Evolutionary conservation across 2,113 vertebrate genomes (phyloP).

Genomic region (Corythoichthys intestinalis): DNA sequence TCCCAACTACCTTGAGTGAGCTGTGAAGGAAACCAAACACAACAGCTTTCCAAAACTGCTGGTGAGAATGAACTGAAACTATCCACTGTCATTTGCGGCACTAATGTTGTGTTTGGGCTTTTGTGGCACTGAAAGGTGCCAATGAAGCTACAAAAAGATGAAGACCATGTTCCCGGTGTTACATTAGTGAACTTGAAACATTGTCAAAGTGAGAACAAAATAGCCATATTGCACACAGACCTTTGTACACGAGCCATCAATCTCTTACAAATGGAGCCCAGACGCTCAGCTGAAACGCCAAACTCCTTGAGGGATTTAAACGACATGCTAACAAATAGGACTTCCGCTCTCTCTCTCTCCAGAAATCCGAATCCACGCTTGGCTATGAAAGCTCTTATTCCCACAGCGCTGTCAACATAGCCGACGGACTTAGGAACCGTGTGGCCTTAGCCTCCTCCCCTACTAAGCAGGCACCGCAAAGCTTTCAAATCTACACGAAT

Average conservation of each 20-base stretch:
- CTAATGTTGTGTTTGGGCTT: slow-evolving; percentile 2
- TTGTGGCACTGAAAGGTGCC: not conserved
- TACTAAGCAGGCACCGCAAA: slow-evolving; percentile 42
- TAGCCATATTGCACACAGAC: slow-evolving; percentile 54
- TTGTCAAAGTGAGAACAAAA: slow-evolving; percentile 19
- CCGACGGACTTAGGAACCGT: slow-evolving; percentile 7
- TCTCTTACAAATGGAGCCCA: slow-evolving; percentile 70
- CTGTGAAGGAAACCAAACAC: slow-evolving; percentile 9
- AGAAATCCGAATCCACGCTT: slow-evolving; percentile 38
- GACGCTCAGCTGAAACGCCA: slow-evolving; percentile 69
- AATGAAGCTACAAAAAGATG: not conserved
- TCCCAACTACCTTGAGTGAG: slow-evolving; percentile 24
- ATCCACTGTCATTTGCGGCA: not conserved
- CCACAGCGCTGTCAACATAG: slow-evolving; percentile 31
- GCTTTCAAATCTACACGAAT: slow-evolving; percentile 48
- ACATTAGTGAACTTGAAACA: not conserved
- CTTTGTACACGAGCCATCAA: slow-evolving; percentile 73
- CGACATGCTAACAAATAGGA: slow-evolving; percentile 65
- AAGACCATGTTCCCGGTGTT: not conserved
- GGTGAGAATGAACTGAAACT: slow-evolving; percentile 9
- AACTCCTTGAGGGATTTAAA: slow-evolving; percentile 70
- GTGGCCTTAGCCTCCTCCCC: slow-evolving; percentile 27
- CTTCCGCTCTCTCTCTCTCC: slow-evolving; percentile 13
- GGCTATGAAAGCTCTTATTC: slow-evolving; percentile 1
- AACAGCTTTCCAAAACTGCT: slow-evolving; percentile 1